phyloP scores from a whole-genome alignment of 2,888 invertebrate species.

The Pachymerium ferrugineum region DNA sequence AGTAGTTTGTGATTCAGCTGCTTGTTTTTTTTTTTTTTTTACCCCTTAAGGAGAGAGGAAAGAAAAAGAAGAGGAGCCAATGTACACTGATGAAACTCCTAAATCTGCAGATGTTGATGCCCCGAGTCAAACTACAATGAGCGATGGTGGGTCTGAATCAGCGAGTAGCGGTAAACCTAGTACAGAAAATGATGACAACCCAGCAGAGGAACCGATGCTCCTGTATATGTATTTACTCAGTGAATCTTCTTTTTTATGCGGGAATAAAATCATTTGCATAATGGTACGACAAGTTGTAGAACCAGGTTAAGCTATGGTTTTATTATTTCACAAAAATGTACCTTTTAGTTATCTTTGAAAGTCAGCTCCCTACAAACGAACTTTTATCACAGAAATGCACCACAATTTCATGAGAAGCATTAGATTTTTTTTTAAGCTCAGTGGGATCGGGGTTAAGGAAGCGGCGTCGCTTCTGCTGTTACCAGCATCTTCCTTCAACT shows the following conservation, averaged over 20 bases:
- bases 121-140: neutral
- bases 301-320: too few species aligned
- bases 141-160: neutral
- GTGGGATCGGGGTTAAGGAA: conserved; percentile 6
- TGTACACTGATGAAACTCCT: conserved; percentile 10
- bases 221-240: too few species aligned
- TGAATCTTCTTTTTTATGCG: too few species aligned
- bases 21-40: neutral
- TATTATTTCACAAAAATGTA: conserved; percentile 13
- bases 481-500: too few species aligned
- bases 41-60: neutral
- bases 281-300: too few species aligned
- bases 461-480: neutral
- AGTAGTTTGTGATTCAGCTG: neutral
- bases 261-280: too few species aligned
- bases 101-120: conserved; percentile 17
- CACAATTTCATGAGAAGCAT: conserved; percentile 14
- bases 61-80: conserved; percentile 17
- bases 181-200: conserved; percentile 22
- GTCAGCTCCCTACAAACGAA: neutral
- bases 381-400: conserved; percentile 21
- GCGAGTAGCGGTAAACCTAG: conserved; percentile 1
- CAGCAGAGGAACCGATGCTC: conserved; percentile 2
- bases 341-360: neutral
- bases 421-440: conserved; percentile 5